phyloP scores from a whole-genome alignment of 2,797 vertebrate genomes.

The Mormyrops attenuatus region DNA sequence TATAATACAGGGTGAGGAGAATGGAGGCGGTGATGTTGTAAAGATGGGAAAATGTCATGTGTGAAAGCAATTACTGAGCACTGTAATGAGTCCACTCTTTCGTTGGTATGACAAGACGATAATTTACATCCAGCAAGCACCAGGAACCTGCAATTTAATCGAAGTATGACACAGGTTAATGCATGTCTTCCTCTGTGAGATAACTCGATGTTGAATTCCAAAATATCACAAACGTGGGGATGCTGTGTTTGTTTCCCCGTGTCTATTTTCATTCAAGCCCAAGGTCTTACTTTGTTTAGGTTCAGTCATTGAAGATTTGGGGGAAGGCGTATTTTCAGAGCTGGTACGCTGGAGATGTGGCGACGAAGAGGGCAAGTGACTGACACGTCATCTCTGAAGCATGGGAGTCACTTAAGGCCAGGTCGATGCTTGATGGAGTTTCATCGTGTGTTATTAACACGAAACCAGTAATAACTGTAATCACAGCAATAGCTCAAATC shows the following conservation, averaged over 20 bases:
- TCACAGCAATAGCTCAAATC: neutral
- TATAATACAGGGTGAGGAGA: slow-evolving; percentile 18
- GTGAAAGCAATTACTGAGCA: slow-evolving; percentile 29
- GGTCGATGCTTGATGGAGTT: neutral
- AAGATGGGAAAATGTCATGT: neutral
- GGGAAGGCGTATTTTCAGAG: neutral
- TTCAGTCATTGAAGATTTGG: neutral
- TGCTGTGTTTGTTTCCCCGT: neutral
- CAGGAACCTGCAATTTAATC: slow-evolving; percentile 21
- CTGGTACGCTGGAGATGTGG: neutral
- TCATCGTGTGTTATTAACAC: neutral
- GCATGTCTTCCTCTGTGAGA: neutral
- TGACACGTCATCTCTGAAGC: neutral
- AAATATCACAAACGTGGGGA: neutral
- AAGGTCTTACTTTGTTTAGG: neutral
- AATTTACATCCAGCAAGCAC: slow-evolving; percentile 35
- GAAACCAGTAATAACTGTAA: neutral
- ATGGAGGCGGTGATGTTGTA: neutral
- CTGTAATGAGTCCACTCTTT: slow-evolving; percentile 28
- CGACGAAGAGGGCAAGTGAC: neutral
- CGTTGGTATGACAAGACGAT: slow-evolving; percentile 28
- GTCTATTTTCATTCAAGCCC: neutral
- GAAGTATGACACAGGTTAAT: neutral
- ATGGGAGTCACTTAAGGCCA: neutral
- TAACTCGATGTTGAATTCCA: neutral